Evolutionary conservation across 2,113 vertebrate species (phyloP).

Genomic region (Zosterops lateralis): DNA sequence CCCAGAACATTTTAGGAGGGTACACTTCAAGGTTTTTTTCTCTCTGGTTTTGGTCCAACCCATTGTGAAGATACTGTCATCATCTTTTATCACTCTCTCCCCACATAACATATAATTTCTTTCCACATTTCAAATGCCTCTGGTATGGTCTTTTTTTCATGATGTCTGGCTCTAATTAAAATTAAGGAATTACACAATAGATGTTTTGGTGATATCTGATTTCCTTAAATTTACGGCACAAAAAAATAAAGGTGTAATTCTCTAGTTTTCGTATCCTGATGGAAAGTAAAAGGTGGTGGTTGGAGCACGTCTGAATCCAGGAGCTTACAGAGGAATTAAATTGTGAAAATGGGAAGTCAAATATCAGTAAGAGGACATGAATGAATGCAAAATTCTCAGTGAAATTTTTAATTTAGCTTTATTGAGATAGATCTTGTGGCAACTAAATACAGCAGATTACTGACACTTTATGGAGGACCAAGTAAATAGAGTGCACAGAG

Average conservation of each 20-base stretch:
- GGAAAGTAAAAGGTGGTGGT: background rate
- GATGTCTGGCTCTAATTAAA: background rate
- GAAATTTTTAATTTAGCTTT: background rate
- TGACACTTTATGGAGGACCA: background rate
- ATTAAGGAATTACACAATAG: background rate
- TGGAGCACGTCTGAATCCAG: background rate
- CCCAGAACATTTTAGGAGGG: accelerated
- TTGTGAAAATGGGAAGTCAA: background rate
- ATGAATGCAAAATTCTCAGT: background rate
- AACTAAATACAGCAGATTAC: background rate
- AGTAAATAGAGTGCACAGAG: background rate
- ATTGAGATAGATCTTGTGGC: background rate
- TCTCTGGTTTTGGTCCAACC: background rate
- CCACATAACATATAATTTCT: accelerated
- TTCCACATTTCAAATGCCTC: background rate
- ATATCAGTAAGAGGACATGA: background rate
- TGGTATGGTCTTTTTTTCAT: background rate
- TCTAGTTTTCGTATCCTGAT: background rate
- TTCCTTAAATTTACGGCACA: background rate
- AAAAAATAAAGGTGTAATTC: background rate
- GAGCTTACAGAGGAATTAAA: background rate
- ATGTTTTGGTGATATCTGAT: background rate
- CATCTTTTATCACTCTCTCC: accelerated
- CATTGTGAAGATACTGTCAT: background rate
- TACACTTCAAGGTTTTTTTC: background rate